Evolutionary conservation across 2,888 invertebrate genomes (phyloP), one percentile per base, ranked within the genome.

Genomic region (Coleophora flavipennella): DNA sequence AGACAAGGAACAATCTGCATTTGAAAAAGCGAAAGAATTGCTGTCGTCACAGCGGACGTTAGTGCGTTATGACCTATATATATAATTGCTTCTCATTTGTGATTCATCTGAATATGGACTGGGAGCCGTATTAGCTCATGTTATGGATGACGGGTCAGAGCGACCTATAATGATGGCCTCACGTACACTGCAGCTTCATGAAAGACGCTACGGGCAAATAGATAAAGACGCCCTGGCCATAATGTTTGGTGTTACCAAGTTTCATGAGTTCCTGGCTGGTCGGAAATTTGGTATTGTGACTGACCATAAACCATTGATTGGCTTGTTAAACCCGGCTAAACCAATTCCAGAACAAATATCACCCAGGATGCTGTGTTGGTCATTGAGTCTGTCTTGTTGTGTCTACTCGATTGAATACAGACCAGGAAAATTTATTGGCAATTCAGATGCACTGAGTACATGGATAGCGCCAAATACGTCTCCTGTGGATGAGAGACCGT

Each of bases 161-260:
- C 39, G 41, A 31, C 51, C 50, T 1, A 31, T 50, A 1, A 39
- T 41, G 8, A 46, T 52, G 48, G 41, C 35, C 6, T 53, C 50
- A 8, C 37, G 52, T 13, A 50, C 48, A 9, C 31, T 51, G 11
- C 45, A 48, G 10, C 25, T 27, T 0, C 49, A 48, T 33, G 51
- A 54, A 31, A 36, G 50, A 12, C 35, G 40, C 7, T 53, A 53
- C 36, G 43, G 40, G 6, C 46, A 51, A 35, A 41, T 55, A 8
- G 48, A 56, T 29, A 9, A 47, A 47, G 35, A 41, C 47, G 13
- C 41, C n/a, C n/a, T n/a, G n/a, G n/a, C n/a, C n/a, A n/a, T n/a
- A n/a, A n/a, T n/a, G n/a, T n/a, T n/a, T n/a, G n/a, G n/a, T n/a
- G n/a, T n/a, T n/a, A n/a, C n/a, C n/a, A n/a, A n/a, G n/a, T n/a